These are phyloP conservation scores for Bimastos eiseni DNA, from an alignment of 2,888 invertebrate genomes.

Conservation along the genomic window DNA sequence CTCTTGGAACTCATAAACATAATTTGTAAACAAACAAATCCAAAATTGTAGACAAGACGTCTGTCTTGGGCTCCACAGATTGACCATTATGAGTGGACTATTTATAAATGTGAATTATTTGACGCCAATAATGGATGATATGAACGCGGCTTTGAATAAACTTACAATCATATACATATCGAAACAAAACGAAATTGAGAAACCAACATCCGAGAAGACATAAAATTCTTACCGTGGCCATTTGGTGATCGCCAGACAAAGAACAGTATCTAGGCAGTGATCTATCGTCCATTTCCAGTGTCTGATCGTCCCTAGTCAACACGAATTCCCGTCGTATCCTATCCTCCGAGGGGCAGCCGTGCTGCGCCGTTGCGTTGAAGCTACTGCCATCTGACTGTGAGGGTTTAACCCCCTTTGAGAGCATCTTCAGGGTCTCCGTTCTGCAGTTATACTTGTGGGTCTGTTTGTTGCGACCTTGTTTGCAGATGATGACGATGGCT, in stretches of 20 bases:
- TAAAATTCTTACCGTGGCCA: neutral
- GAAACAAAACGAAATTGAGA: neutral
- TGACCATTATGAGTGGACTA: too few species aligned
- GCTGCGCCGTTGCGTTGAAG: neutral
- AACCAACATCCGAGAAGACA: neutral
- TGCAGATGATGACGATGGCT: slow-evolving; percentile 40
- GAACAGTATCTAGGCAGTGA: slow-evolving; percentile 10
- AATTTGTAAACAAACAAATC: too few species aligned
- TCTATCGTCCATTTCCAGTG: neutral
- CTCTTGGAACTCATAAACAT: too few species aligned
- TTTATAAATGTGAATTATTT: too few species aligned
- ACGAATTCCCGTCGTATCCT: neutral
- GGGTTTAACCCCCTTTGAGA: neutral
- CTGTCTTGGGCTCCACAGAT: too few species aligned
- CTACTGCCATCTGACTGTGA: neutral
- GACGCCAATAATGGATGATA: too few species aligned
- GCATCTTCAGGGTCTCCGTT: slow-evolving; percentile 33
- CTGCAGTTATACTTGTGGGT: slow-evolving; percentile 38
- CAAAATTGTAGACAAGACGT: too few species aligned
- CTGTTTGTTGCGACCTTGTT: slow-evolving; percentile 25
- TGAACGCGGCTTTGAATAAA: too few species aligned
- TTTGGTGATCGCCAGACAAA: neutral
- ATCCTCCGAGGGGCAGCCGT: neutral
- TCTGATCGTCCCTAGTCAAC: neutral
- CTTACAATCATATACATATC: too few species aligned